Evolutionary conservation across 2,797 vertebrate species (phyloP).

Genomic region (Intellagama lesueurii): DNA sequence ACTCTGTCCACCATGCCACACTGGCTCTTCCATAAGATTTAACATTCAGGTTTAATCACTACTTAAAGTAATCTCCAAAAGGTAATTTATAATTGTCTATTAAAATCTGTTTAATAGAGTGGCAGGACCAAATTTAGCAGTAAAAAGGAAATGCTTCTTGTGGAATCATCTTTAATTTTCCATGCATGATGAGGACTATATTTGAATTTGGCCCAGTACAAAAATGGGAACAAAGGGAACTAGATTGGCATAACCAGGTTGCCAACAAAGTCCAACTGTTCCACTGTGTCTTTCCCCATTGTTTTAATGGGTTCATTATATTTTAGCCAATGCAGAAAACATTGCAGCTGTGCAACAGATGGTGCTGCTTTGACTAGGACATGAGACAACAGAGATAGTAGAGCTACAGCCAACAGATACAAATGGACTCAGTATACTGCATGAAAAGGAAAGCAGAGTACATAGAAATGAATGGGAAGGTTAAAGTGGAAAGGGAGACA

Average conservation of each 20-base stretch:
- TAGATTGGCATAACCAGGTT: conserved; percentile 11
- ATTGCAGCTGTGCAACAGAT: conserved; percentile 51
- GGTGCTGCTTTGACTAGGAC: conserved; percentile 49
- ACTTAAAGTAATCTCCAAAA: conserved; percentile 3
- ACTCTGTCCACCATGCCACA: too few species aligned
- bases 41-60: neutral
- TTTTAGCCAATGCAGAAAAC: conserved; percentile 56
- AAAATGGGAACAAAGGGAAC: conserved; percentile 5
- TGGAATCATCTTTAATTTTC: conserved; percentile 38
- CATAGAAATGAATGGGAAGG: conserved; percentile 43
- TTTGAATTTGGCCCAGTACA: neutral
- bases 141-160: accelerated
- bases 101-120: neutral
- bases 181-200: accelerated
- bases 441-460: conserved; percentile 26
- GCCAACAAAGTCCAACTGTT: conserved; percentile 19
- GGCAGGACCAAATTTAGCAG: neutral
- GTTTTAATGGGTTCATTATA: conserved; percentile 57
- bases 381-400: conserved; percentile 62
- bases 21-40: too few species aligned
- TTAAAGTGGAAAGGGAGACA: conserved; percentile 4
- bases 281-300: neutral
- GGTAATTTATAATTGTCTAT: neutral
- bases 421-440: conserved; percentile 30
- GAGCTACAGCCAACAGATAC: conserved; percentile 43